Percentiles rank a stretch among this genome's conserved stretches.
Conservation (phyloP, 2,888 invertebrate species). For the Rotaria sp. region DNA sequence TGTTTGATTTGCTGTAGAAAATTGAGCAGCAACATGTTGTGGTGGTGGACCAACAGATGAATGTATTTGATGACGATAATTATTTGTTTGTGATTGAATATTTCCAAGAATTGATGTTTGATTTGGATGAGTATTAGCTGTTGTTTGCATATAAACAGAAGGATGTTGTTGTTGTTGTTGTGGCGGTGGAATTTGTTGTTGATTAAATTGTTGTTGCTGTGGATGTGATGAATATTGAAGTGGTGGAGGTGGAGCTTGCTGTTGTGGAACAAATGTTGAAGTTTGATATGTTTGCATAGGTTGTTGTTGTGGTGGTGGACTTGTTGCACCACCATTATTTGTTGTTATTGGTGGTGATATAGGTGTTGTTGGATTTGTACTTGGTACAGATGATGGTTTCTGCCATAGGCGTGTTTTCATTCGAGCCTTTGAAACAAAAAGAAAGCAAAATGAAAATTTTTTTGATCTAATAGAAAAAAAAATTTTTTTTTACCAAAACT, state of each 20-base stretch:
- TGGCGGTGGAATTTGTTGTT: neutral
- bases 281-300: neutral
- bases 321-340: neutral
- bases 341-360: neutral
- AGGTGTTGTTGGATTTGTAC: conserved; percentile 17
- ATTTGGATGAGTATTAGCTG: neutral
- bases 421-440: neutral
- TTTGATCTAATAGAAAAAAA: neutral
- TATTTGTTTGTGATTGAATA: neutral
- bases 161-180: neutral
- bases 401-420: conserved; percentile 27
- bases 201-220: conserved; percentile 4
- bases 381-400: conserved; percentile 14
- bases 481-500: neutral
- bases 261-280: conserved; percentile 4
- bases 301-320: conserved; percentile 9
- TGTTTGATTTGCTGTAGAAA: neutral
- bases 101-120: conserved; percentile 18
- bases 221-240: conserved; percentile 4
- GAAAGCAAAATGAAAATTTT: neutral
- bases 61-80: neutral
- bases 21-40: neutral
- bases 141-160: conserved; percentile 19
- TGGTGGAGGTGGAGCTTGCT: neutral
- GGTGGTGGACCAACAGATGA: neutral